phyloP scores from a whole-genome alignment of 2,888 invertebrate genomes.

The Piscicola geometra region DNA sequence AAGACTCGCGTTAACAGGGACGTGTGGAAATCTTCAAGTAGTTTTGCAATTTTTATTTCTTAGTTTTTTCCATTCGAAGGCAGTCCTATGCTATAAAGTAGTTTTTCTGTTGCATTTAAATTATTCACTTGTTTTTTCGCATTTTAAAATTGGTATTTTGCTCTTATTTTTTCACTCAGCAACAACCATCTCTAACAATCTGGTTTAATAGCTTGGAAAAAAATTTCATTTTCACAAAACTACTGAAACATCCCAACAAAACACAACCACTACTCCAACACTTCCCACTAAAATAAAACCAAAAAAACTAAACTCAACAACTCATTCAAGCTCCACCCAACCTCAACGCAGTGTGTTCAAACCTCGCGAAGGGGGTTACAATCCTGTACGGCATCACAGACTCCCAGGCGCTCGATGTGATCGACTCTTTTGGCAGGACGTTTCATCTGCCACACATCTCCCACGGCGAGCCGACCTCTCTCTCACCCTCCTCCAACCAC shows the following conservation, averaged over 20 bases:
- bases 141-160: too few relatives aligned
- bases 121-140: too few relatives aligned
- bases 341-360: constrained; percentile 32
- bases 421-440: constrained; percentile 34
- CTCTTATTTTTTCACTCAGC: too few relatives aligned
- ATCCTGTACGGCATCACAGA: constrained; percentile 32
- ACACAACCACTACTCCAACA: neutral
- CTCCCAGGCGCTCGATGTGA: constrained; percentile 26
- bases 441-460: constrained; percentile 36
- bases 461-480: constrained; percentile 20
- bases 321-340: neutral
- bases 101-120: too few relatives aligned
- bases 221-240: neutral
- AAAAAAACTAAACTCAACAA: neutral
- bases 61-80: too few relatives aligned
- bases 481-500: constrained; percentile 20
- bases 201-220: too few relatives aligned
- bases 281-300: neutral
- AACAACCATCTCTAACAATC: too few relatives aligned
- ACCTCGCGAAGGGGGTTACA: constrained; percentile 33
- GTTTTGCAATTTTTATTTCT: too few relatives aligned
- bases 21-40: too few relatives aligned
- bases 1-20: too few relatives aligned
- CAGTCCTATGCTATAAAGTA: too few relatives aligned
- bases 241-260: too few relatives aligned